A percentile compares a stretch with the other conserved stretches of the same genome.
phyloP scores from a whole-genome alignment of 2,797 vertebrate species.

The Sebastes aleutianus region DNA sequence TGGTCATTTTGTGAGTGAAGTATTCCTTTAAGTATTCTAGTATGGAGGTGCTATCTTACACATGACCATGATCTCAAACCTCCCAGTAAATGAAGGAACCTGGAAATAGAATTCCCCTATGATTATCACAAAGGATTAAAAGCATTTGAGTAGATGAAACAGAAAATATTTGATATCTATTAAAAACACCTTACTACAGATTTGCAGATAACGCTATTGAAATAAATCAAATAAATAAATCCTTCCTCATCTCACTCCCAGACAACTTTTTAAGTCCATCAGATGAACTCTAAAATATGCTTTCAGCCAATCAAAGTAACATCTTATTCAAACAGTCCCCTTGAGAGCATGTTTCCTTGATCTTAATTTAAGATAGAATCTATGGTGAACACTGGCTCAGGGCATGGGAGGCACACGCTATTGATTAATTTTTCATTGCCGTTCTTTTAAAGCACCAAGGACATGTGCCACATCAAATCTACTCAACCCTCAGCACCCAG shows the following conservation, averaged over 20 bases:
- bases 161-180: constrained; percentile 21
- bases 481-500: constrained; percentile 57
- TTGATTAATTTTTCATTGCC: constrained; percentile 78
- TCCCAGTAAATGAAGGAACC: background rate
- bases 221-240: constrained; percentile 21
- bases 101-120: background rate
- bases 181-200: constrained; percentile 11
- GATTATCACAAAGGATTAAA: background rate
- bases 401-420: constrained; percentile 64
- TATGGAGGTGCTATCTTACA: background rate
- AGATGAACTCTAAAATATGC: constrained; percentile 53
- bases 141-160: background rate
- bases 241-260: constrained; percentile 20
- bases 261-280: constrained; percentile 49
- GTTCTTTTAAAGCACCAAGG: constrained; percentile 81
- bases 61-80: background rate
- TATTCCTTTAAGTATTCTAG: background rate
- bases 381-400: constrained; percentile 66
- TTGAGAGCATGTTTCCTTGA: constrained; percentile 68
- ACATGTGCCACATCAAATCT: constrained; percentile 79
- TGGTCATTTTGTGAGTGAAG: too few species aligned
- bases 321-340: constrained; percentile 59
- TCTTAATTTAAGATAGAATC: constrained; percentile 75
- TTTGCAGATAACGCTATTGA: constrained; percentile 21
- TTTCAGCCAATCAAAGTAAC: constrained; percentile 61